Percentiles rank a stretch among this genome's conserved stretches.
phyloP scores from a whole-genome alignment of 1,140 invertebrate species.

The Ruditapes philippinarum region DNA sequence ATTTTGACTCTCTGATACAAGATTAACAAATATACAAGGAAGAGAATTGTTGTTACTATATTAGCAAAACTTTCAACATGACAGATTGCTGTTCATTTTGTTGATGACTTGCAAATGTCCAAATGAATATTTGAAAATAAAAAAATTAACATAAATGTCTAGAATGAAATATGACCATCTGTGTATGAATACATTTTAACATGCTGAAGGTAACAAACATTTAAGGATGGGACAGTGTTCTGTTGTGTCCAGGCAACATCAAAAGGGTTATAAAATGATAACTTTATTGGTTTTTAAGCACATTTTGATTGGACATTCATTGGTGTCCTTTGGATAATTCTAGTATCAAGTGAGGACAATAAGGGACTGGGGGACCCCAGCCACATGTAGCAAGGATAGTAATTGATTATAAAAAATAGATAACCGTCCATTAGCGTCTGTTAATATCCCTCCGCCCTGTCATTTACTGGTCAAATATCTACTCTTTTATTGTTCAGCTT shows the following conservation, averaged over 20 bases:
- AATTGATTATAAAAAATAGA: constrained; percentile 34
- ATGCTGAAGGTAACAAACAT: not conserved
- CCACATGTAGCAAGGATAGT: not conserved
- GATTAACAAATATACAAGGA: too few species aligned
- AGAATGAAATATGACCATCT: too few species aligned
- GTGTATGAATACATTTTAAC: too few species aligned
- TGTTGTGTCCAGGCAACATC: not conserved
- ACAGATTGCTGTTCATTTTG: too few species aligned
- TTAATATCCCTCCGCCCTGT: not conserved
- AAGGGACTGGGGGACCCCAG: not conserved
- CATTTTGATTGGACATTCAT: not conserved
- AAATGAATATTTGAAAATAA: too few species aligned
- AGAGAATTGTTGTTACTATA: too few species aligned
- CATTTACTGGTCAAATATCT: not conserved
- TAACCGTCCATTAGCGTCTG: not conserved
- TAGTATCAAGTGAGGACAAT: constrained; percentile 5
- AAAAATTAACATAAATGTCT: too few species aligned
- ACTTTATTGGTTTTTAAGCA: constrained; percentile 14
- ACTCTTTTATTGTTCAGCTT: not conserved
- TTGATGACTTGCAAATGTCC: too few species aligned
- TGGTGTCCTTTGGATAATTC: not conserved
- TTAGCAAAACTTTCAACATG: too few species aligned
- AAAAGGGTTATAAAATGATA: constrained; percentile 7
- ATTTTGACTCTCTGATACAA: too few species aligned
- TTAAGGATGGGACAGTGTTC: not conserved